A percentile compares a stretch with the other conserved stretches of the same genome.
Evolutionary conservation across 1,140 invertebrate species (phyloP).

Genomic region (Drosophila malerkotliana): DNA sequence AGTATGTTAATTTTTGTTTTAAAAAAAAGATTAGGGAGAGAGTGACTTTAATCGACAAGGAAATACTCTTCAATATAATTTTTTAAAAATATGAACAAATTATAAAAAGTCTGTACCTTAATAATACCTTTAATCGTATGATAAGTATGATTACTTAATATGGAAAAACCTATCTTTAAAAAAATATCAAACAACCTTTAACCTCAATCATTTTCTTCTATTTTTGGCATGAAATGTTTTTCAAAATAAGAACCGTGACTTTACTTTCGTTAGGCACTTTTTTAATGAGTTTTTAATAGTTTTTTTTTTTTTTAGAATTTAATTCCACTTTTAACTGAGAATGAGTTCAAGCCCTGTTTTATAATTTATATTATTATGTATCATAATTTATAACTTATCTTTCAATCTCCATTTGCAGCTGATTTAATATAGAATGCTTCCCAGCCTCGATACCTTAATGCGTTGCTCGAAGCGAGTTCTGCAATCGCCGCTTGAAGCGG

Average conservation of each 20-base stretch:
- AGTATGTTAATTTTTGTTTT: constrained; percentile 1
- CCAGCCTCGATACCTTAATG: constrained; percentile 81
- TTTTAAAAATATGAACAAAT: background rate
- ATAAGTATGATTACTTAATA: no score
- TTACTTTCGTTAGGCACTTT: background rate
- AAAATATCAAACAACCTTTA: background rate
- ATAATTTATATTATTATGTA: no score
- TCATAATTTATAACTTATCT: background rate
- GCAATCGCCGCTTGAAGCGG: constrained; percentile 63
- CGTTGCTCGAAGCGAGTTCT: constrained; percentile 83
- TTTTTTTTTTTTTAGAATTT: background rate
- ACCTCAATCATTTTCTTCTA: background rate
- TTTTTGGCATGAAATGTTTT: background rate
- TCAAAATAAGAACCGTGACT: background rate
- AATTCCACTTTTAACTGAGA: no score
- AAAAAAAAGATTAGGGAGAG: background rate
- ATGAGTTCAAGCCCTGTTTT: no score
- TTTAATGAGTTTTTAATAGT: background rate
- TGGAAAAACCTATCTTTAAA: no score
- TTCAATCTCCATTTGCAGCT: constrained; percentile 57
- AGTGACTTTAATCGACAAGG: background rate
- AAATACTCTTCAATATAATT: background rate
- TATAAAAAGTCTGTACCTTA: no score
- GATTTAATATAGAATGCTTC: constrained; percentile 79
- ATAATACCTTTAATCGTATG: no score